phyloP scores from a whole-genome alignment of 2,113 vertebrate genomes.

The Myiozetetes cayanensis region DNA sequence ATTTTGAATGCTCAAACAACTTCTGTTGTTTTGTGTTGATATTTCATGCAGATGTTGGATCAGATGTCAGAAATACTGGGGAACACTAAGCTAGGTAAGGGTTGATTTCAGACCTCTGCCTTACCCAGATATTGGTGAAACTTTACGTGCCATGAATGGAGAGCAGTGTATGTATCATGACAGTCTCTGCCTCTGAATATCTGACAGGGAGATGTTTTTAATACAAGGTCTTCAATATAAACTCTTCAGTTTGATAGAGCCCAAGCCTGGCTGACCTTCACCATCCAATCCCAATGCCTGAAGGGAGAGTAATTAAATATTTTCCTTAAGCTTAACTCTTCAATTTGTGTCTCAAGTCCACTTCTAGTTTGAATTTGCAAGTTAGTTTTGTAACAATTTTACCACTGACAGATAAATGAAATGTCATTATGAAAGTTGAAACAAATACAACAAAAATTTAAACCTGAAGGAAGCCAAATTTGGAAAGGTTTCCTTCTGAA shows the following conservation, averaged over 20 bases:
- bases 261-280: not conserved
- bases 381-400: conserved; percentile 9
- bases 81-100: not conserved
- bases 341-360: not conserved
- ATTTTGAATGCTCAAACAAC: not conserved
- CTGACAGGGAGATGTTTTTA: not conserved
- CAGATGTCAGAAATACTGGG: not conserved
- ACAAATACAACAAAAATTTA: not conserved
- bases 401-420: not conserved
- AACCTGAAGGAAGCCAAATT: not conserved
- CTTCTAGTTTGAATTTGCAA: not conserved
- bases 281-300: not conserved
- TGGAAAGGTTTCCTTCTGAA: not conserved
- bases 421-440: not conserved
- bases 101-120: not conserved
- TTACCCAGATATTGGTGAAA: not conserved
- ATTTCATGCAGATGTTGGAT: not conserved
- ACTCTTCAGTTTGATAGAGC: not conserved
- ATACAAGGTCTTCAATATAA: not conserved
- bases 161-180: not conserved
- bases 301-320: not conserved
- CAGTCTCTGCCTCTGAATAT: not conserved
- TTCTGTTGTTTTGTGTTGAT: not conserved
- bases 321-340: not conserved
- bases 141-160: not conserved